phyloP scores from a whole-genome alignment of 2,797 vertebrate species.

The Rhabdomys pumilio region DNA sequence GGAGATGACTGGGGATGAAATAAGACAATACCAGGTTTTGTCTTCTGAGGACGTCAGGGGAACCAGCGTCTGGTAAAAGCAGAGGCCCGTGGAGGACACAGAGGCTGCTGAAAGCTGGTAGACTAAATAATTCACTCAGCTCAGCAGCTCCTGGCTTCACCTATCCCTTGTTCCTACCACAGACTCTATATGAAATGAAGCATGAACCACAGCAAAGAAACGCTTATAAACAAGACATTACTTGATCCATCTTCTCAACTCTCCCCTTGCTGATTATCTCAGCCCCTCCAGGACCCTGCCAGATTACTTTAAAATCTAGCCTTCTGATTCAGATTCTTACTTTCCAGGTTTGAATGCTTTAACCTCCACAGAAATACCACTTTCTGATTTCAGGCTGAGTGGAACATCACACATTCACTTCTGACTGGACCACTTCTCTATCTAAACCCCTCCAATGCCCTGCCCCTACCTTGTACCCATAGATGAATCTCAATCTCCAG shows the following conservation, averaged over 20 bases:
- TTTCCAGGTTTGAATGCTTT: neutral
- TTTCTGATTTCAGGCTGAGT: slow-evolving; percentile 42
- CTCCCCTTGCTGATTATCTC: neutral
- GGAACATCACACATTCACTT: slow-evolving; percentile 16
- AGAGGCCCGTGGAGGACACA: slow-evolving; percentile 58
- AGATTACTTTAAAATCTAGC: neutral
- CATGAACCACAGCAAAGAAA: slow-evolving; percentile 56
- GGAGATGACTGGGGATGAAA: slow-evolving; percentile 52
- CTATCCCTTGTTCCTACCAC: neutral
- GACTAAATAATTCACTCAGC: slow-evolving; percentile 68
- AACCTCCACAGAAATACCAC: slow-evolving; percentile 32
- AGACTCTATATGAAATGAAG: slow-evolving; percentile 58
- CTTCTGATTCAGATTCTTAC: neutral
- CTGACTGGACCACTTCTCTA: slow-evolving; percentile 1
- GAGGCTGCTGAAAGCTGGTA: slow-evolving; percentile 58
- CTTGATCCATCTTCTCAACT: neutral
- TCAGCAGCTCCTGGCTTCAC: slow-evolving; percentile 54
- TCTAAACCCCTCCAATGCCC: slow-evolving; percentile 32
- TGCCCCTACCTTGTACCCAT: neutral
- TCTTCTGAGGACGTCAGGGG: slow-evolving; percentile 56
- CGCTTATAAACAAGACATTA: slow-evolving; percentile 33
- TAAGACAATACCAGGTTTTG: slow-evolving; percentile 65
- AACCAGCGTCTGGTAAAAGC: slow-evolving; percentile 59
- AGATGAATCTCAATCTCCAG: neutral
- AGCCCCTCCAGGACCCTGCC: slow-evolving; percentile 20